These are phyloP conservation scores for Taenioides sp. DNA, from an alignment of 2,797 vertebrate species.

Conservation along the genomic window DNA sequence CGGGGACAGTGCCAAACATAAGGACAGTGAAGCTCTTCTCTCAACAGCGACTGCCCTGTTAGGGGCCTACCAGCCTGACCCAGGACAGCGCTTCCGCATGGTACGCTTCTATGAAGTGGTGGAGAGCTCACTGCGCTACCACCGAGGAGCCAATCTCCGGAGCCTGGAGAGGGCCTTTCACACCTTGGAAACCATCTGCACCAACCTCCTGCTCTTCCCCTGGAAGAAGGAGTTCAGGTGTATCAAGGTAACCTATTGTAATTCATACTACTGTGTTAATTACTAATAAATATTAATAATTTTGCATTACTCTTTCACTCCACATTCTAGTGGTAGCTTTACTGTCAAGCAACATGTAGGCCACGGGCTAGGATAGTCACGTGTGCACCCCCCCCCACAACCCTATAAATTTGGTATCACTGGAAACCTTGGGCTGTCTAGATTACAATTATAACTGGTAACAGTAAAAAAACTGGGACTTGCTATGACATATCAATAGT, in stretches of 20 bases:
- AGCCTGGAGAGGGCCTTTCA: conserved; percentile 87
- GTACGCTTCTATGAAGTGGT: conserved; percentile 93
- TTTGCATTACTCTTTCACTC: background rate
- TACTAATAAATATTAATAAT: background rate
- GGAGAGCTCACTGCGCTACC: conserved; percentile 86
- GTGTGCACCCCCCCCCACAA: too few relatives aligned
- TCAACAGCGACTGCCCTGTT: conserved; percentile 91
- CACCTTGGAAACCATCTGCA: conserved; percentile 88
- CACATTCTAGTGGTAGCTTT: background rate
- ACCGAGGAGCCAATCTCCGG: conserved; percentile 85
- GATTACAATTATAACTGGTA: too few relatives aligned
- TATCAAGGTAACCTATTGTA: conserved; percentile 86
- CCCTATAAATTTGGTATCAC: too few relatives aligned
- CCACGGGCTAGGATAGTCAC: too few relatives aligned
- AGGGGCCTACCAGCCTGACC: conserved; percentile 91
- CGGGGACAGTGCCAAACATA: conserved; percentile 73
- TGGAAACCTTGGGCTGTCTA: too few relatives aligned
- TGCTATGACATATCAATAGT: too few relatives aligned
- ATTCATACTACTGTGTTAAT: background rate
- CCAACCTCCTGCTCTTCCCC: conserved; percentile 95
- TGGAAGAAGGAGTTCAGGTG: conserved; percentile 99
- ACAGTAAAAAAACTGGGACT: too few relatives aligned
- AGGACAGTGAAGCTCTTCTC: conserved; percentile 87
- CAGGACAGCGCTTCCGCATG: conserved; percentile 89
- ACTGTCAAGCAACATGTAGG: background rate